These are phyloP conservation scores for Paragorgia papillata DNA, from an alignment of 92 coral and sea anemone genomes.

Conservation along the genomic window DNA sequence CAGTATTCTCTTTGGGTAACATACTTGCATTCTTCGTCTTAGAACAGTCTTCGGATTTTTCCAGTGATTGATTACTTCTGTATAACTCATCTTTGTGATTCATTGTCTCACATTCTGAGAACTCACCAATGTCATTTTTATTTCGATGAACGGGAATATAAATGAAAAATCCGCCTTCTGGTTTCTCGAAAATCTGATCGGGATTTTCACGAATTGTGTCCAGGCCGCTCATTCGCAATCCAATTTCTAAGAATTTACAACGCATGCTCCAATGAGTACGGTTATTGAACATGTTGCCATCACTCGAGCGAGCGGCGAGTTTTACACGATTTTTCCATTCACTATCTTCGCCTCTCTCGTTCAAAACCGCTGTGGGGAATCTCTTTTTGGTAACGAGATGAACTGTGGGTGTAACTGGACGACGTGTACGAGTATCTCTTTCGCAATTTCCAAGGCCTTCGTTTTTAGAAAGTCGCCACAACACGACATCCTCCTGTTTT, in stretches of 20 bases:
- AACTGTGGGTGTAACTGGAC: slow-evolving; percentile 1
- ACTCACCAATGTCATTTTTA: neutral
- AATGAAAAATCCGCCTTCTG: neutral
- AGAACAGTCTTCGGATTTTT: neutral
- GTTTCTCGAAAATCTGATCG: neutral
- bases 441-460: neutral
- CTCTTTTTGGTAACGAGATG: slow-evolving; percentile 14
- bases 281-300: slow-evolving; percentile 7
- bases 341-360: neutral
- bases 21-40: neutral
- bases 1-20: neutral
- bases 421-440: neutral
- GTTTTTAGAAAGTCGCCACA: neutral
- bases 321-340: slow-evolving; percentile 23
- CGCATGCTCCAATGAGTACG: slow-evolving; percentile 40
- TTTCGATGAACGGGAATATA: slow-evolving; percentile 3
- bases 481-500: neutral
- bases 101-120: too few species aligned
- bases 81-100: neutral
- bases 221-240: slow-evolving; percentile 12
- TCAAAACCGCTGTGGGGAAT: slow-evolving; percentile 6
- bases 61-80: neutral
- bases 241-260: slow-evolving; percentile 26
- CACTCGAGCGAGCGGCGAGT: neutral
- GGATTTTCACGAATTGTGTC: slow-evolving; percentile 41